Evolutionary conservation across 1,140 invertebrate species (phyloP).

Genomic region (Solenopsis fugax): DNA sequence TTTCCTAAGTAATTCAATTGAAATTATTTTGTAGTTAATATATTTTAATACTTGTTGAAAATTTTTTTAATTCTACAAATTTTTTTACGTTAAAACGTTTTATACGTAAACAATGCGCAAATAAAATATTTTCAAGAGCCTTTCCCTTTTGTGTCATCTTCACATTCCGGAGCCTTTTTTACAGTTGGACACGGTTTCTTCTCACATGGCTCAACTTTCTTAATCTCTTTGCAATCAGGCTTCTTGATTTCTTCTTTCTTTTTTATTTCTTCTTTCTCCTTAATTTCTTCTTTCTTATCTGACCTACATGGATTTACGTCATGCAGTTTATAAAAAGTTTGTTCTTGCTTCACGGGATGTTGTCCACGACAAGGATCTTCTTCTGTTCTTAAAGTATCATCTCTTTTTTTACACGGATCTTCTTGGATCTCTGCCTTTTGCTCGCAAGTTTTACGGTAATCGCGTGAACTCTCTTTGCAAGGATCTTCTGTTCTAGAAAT

Average conservation of each 20-base stretch:
- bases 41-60: not conserved
- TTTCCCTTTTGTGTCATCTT: not conserved
- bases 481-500: not conserved
- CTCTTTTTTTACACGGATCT: conserved; percentile 46
- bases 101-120: not conserved
- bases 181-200: conserved; percentile 67
- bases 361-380: conserved; percentile 42
- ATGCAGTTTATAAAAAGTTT: not conserved
- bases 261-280: not conserved
- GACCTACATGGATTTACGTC: conserved; percentile 34
- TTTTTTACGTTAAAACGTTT: not conserved
- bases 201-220: conserved; percentile 30
- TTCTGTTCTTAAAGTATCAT: conserved; percentile 33
- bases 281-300: not conserved
- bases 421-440: not conserved
- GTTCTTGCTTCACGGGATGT: not conserved
- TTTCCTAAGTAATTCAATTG: not conserved
- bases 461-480: not conserved
- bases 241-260: conserved; percentile 27
- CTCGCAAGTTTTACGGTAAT: conserved; percentile 8
- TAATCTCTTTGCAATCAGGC: not conserved
- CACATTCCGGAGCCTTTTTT: conserved; percentile 58
- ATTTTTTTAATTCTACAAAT: not conserved
- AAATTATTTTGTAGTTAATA: not conserved
- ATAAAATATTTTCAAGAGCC: not conserved